Percentiles rank a stretch among this genome's conserved stretches.
Conservation (phyloP, 2,797 vertebrate species). For the Sphenodon punctatus region DNA sequence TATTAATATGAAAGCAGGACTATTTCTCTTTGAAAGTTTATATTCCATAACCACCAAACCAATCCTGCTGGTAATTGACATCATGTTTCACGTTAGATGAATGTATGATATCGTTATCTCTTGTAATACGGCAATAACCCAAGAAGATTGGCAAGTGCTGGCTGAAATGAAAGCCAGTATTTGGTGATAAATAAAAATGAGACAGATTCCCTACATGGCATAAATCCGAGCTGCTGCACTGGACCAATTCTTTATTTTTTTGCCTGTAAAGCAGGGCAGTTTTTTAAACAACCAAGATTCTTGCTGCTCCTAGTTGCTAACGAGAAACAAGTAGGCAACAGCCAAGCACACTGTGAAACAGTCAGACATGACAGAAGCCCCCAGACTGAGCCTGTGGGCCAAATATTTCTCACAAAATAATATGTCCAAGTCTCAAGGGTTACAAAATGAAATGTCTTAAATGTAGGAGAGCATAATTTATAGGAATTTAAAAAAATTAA, state of each 20-base stretch:
- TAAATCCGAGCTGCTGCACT: neutral
- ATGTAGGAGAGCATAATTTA: neutral
- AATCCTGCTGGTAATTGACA: neutral
- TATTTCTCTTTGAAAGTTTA: neutral
- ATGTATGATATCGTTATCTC: rapidly evolving
- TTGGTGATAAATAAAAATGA: neutral
- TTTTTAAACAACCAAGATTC: neutral
- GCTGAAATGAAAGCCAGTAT: neutral
- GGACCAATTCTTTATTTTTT: neutral
- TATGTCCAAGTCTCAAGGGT: neutral
- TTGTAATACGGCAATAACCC: neutral
- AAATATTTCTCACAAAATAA: neutral
- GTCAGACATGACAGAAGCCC: neutral
- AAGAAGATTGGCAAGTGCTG: neutral
- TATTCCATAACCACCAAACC: neutral
- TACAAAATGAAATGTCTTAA: neutral
- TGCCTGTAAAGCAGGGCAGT: neutral
- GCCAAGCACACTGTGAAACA: neutral
- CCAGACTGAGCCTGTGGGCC: neutral
- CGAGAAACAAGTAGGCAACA: neutral
- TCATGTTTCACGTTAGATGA: neutral
- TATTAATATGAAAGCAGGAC: neutral
- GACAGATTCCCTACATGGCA: neutral
- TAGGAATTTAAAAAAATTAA: no score
- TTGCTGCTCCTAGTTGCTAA: neutral